A percentile compares a stretch with the other conserved stretches of the same genome.
These are phyloP conservation scores for Beris morrisii DNA, from an alignment of 2,888 invertebrate species.

Conservation along the genomic window DNA sequence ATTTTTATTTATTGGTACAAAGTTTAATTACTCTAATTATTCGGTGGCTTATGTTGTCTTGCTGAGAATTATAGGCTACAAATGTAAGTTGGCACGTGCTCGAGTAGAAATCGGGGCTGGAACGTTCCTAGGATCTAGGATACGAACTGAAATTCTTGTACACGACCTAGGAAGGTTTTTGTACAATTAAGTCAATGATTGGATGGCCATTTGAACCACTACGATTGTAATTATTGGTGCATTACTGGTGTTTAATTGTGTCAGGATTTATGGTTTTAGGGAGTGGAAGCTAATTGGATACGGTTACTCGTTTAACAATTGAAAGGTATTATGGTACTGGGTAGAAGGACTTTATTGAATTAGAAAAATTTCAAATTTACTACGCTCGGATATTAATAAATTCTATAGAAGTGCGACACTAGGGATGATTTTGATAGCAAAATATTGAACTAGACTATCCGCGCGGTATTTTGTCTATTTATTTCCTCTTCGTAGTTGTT, in stretches of 20 bases:
- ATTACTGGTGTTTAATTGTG: not conserved
- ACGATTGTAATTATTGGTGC: slow-evolving; percentile 19
- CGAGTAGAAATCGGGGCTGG: not conserved
- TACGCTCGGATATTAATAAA: too few species aligned
- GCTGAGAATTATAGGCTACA: slow-evolving; percentile 23
- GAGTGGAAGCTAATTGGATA: too few species aligned
- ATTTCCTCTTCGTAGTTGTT: too few species aligned
- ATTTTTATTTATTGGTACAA: slow-evolving; percentile 32
- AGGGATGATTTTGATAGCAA: too few species aligned
- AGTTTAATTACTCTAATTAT: slow-evolving; percentile 37
- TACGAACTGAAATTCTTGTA: not conserved
- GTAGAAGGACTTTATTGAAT: too few species aligned
- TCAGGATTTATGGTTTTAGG: slow-evolving; percentile 17
- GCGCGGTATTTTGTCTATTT: too few species aligned
- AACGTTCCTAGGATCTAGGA: not conserved
- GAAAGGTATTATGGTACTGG: too few species aligned
- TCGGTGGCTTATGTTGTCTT: slow-evolving; percentile 34
- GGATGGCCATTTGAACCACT: slow-evolving; percentile 27
- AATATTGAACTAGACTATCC: too few species aligned
- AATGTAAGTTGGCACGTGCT: slow-evolving; percentile 26
- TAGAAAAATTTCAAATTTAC: too few species aligned
- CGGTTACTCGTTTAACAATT: too few species aligned
- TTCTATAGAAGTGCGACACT: too few species aligned
- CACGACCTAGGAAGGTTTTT: slow-evolving; percentile 13
- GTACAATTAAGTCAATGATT: slow-evolving; percentile 29